Base-by-base conservation (phyloP, 2,113 vertebrate species). In the Marmota flaviventris region DNA sequence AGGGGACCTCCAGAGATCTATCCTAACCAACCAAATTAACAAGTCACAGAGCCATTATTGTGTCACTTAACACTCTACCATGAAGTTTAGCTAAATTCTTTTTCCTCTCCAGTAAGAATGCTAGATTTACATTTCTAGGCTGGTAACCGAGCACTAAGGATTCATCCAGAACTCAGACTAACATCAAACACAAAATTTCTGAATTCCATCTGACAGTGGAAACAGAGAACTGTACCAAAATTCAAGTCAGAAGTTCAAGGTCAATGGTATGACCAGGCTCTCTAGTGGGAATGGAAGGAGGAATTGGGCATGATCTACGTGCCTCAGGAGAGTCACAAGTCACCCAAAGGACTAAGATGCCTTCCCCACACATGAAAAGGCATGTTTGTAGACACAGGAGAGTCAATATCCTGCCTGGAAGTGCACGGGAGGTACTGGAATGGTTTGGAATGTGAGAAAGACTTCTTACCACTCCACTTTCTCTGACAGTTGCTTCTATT, bases 391-490 rank as follows among this genome's bases (percentile, higher is more conserved):
- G 97, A 91, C 86, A 97, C 98, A 90, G 86, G 94, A 86, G 96
- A 42, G 94, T 97, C 98, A 87, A 98, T 98, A 99, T 98, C 98
- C 99, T 98, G 98, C 98, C 98, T 96, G 98, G 98, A 96, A 97
- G 97, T 97, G 97, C 97, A 96, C 88, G 97, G 97, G 92, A 97
- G 94, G 97, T 98, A 96, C 97, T 98, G 95, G 98, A 93, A 98
- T 98, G 98, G 97, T 97, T 98, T 97, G 97, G 97, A 98, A 97
- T 83, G 96, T 84, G 78, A 82, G 1, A 42, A 93, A 97, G 92
- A 96, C 97, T 95, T 97, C 96, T 96, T 89, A 96, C 95, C 82
- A 97, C 97, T 95, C 95, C 78, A 90, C 82, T 69, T 67, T 97
- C 91, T 96, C 97, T 97, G 96, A 76, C 0, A 25, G 93, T 90